phyloP scores from a whole-genome alignment of 2,888 invertebrate species.

The Cataglyphis albicans region DNA sequence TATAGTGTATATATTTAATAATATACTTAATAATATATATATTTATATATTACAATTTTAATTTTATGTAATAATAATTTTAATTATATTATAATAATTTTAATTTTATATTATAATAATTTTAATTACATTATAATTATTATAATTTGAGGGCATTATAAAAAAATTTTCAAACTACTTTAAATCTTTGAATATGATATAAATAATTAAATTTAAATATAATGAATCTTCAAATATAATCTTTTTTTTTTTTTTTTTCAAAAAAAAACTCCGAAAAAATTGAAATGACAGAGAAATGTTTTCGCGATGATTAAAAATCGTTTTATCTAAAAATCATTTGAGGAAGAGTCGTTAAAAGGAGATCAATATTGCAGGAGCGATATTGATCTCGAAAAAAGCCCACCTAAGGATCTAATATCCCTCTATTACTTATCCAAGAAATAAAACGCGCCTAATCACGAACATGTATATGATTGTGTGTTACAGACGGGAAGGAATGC shows the following conservation, averaged over 20 bases:
- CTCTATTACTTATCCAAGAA: neutral
- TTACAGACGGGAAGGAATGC: constrained; percentile 87
- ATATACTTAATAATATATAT: too few species aligned
- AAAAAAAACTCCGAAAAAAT: neutral
- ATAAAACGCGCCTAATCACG: constrained; percentile 39
- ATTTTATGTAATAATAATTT: neutral
- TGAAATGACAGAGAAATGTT: neutral
- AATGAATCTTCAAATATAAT: neutral
- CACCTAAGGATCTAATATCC: neutral
- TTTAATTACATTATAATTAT: too few species aligned
- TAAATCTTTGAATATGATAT: neutral
- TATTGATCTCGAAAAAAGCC: neutral
- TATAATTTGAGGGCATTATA: neutral
- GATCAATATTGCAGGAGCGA: neutral
- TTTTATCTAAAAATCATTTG: neutral
- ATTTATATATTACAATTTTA: neutral
- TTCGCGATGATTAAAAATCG: neutral
- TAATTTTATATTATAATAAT: too few species aligned
- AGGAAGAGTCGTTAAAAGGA: neutral
- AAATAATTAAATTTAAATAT: too few species aligned
- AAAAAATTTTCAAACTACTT: neutral
- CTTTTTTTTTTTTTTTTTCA: rapidly evolving
- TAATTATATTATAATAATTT: neutral
- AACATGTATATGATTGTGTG: constrained; percentile 46
- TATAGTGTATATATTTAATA: too few species aligned